These are phyloP conservation scores for Cryptocheilus praepositus DNA, from an alignment of 2,888 invertebrate species.

Conservation along the genomic window DNA sequence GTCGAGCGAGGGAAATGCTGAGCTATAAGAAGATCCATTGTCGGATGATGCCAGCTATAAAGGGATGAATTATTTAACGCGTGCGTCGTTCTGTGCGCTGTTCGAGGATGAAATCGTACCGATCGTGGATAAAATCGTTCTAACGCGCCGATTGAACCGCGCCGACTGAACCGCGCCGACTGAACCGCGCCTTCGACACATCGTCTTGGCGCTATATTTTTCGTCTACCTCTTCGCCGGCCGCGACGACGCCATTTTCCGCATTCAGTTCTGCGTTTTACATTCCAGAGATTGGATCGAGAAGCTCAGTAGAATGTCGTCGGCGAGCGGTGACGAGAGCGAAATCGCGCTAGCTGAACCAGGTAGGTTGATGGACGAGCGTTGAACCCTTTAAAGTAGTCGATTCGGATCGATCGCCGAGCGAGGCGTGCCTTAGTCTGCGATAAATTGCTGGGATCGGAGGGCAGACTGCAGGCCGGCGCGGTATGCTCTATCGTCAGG, in stretches of 20 bases:
- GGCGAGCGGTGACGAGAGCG: constrained; percentile 70
- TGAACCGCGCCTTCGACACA: too few relatives aligned
- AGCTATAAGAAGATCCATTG: too few relatives aligned
- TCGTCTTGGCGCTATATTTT: neutral
- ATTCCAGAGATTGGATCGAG: constrained; percentile 33
- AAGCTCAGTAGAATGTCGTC: constrained; percentile 64
- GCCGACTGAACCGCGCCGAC: too few relatives aligned
- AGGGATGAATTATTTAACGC: too few relatives aligned
- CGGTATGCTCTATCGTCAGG: constrained; percentile 23
- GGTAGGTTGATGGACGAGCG: constrained; percentile 51
- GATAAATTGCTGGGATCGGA: neutral
- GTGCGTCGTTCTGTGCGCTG: too few relatives aligned
- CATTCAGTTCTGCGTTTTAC: constrained; percentile 46
- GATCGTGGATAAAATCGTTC: constrained; percentile 19
- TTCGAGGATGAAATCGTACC: neutral
- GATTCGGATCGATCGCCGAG: neutral
- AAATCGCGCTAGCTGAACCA: constrained; percentile 63
- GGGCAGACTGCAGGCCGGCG: constrained; percentile 4
- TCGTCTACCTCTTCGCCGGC: constrained; percentile 2
- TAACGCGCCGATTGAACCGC: too few relatives aligned
- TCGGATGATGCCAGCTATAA: too few relatives aligned
- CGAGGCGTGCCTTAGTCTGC: neutral
- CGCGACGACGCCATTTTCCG: constrained; percentile 43
- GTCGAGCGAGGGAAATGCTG: too few relatives aligned
- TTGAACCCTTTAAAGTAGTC: neutral